These are phyloP conservation scores for Semotilus atromaculatus DNA, from an alignment of 2,797 vertebrate genomes.

Conservation along the genomic window DNA sequence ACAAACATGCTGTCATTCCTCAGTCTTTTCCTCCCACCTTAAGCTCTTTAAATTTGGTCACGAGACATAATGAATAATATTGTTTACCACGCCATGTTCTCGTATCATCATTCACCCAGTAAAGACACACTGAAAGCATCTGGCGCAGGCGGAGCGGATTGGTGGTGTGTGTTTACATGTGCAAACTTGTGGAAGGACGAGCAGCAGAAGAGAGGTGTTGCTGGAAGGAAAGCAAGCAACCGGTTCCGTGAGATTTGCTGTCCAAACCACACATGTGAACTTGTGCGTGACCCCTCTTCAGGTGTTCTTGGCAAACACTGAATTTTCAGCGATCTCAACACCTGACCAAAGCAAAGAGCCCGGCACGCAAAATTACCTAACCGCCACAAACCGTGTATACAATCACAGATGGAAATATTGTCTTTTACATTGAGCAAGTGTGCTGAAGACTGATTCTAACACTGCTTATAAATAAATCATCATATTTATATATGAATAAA, in stretches of 20 bases:
- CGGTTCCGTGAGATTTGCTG: not conserved
- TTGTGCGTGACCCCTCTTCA: constrained; percentile 20
- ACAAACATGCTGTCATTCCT: constrained; percentile 17
- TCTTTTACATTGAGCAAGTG: constrained; percentile 40
- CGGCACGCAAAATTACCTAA: constrained; percentile 34
- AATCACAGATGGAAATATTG: constrained; percentile 11
- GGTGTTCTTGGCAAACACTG: constrained; percentile 46
- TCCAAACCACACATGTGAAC: constrained; percentile 35
- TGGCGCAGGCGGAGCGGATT: not conserved
- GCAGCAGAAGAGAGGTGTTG: not conserved
- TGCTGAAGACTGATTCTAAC: constrained; percentile 10
- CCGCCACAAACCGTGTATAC: constrained; percentile 30
- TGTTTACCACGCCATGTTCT: constrained; percentile 36
- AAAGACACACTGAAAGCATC: constrained; percentile 38
- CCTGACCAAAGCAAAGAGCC: constrained; percentile 34
- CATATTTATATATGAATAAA: not conserved
- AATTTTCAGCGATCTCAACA: constrained; percentile 33
- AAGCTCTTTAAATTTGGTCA: constrained; percentile 44
- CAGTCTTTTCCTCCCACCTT: constrained; percentile 33
- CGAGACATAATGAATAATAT: constrained; percentile 54
- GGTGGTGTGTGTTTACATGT: constrained; percentile 30
- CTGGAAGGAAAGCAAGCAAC: constrained; percentile 40
- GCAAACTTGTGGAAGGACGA: constrained; percentile 30
- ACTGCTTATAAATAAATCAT: not conserved
- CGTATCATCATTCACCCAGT: constrained; percentile 31